phyloP scores from a whole-genome alignment of 2,797 vertebrate genomes.

The Rhinoraja longicauda region DNA sequence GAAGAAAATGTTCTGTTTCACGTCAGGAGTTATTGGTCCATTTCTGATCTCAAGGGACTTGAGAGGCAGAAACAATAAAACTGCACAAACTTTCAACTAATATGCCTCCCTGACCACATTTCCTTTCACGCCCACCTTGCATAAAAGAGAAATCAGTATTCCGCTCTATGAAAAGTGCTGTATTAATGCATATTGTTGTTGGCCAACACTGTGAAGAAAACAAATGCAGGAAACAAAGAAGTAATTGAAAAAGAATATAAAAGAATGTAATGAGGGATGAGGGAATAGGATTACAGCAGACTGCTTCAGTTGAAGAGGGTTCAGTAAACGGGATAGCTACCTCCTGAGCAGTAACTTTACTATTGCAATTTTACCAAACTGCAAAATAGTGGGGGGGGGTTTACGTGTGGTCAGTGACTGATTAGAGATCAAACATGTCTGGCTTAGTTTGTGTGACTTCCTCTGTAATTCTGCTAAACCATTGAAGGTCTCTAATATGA shows the following conservation, averaged over 20 bases:
- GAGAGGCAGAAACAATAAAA: slow-evolving; percentile 11
- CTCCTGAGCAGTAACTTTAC: background rate
- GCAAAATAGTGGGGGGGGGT: no score
- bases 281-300: background rate
- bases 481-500: background rate
- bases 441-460: background rate
- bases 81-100: no score
- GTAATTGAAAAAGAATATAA: background rate
- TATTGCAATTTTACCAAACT: background rate
- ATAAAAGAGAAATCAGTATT: no score
- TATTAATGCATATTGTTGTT: no score
- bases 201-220: no score
- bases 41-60: background rate
- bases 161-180: no score
- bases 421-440: background rate
- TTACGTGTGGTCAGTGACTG: background rate
- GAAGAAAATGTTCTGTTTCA: background rate
- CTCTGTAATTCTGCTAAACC: background rate
- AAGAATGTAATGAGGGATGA: background rate
- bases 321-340: background rate
- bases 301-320: background rate
- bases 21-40: background rate
- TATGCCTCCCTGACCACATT: no score
- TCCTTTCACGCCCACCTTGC: no score
- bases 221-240: background rate